A percentile compares a stretch with the other conserved stretches of the same genome.
phyloP scores from a whole-genome alignment of 1,140 invertebrate species.

The Dufourea novaeangliae region DNA sequence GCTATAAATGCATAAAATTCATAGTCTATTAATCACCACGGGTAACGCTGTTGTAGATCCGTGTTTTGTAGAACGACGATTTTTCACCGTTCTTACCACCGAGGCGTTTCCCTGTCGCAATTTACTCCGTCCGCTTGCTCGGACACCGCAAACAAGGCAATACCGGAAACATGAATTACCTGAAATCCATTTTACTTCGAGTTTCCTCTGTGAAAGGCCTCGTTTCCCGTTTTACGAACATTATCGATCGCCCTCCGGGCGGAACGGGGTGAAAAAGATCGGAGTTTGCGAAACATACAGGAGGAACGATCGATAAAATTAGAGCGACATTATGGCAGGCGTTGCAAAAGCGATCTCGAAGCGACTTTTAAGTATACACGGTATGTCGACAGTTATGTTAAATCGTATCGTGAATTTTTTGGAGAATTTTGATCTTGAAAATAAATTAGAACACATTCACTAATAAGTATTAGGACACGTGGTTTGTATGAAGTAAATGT shows the following conservation, averaged over 20 bases:
- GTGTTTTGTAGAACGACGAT: conserved; percentile 12
- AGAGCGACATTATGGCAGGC: background rate
- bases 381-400: too few species aligned
- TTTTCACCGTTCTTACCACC: conserved; percentile 25
- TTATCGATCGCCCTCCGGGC: conserved; percentile 47
- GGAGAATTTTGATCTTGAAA: too few species aligned
- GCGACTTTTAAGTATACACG: too few species aligned
- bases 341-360: background rate
- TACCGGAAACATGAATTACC: conserved; percentile 53
- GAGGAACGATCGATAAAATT: conserved; percentile 21
- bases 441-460: too few species aligned
- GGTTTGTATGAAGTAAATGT: too few species aligned
- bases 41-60: conserved; percentile 9
- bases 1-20: too few species aligned
- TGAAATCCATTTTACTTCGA: conserved; percentile 51
- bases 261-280: conserved; percentile 34
- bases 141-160: conserved; percentile 26
- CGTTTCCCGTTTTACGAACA: conserved; percentile 53
- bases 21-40: conserved; percentile 42
- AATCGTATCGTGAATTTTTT: too few species aligned
- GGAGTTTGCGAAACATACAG: conserved; percentile 24
- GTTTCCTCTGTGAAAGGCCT: conserved; percentile 55
- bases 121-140: conserved; percentile 46
- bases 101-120: conserved; percentile 47
- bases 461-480: too few species aligned